Percentiles rank a stretch among this genome's conserved stretches.
Conservation (phyloP, 2,113 vertebrate species). For the Emydocephalus ijimae region DNA sequence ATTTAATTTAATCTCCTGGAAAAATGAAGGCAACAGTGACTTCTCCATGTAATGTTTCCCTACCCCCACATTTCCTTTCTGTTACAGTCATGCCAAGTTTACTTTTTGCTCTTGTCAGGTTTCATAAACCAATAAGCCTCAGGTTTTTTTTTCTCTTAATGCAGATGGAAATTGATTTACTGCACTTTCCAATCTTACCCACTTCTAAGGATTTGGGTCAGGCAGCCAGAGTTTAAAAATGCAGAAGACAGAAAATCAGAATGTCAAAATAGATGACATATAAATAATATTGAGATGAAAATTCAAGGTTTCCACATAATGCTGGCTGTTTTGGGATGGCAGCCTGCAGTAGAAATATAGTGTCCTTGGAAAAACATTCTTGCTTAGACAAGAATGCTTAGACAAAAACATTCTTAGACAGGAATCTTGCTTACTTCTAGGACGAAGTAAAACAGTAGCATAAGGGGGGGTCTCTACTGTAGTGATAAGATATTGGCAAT, state of each 20-base stretch:
- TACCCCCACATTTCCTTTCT: not conserved
- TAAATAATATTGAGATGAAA: not conserved
- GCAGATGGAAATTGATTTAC: not conserved
- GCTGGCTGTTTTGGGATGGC: not conserved
- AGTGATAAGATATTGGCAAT: not conserved
- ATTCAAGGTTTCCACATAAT: not conserved
- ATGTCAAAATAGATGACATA: not conserved
- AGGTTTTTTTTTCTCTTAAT: not conserved
- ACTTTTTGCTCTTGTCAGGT: constrained; percentile 6
- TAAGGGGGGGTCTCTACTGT: not conserved
- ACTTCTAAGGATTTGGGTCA: not conserved
- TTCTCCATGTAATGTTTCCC: not conserved
- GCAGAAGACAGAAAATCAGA: not conserved
- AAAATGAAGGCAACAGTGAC: not conserved
- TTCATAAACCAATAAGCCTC: not conserved
- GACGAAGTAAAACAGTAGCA: not conserved
- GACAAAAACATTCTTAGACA: no score
- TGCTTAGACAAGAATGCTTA: no score
- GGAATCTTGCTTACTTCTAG: not conserved
- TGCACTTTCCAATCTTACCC: not conserved
- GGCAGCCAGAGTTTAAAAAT: not conserved
- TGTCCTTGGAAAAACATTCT: not conserved
- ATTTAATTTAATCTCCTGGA: not conserved
- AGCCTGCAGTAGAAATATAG: not conserved
- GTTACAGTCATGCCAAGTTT: not conserved